A percentile compares a stretch with the other conserved stretches of the same genome.
phyloP scores from a whole-genome alignment of 2,797 vertebrate genomes.

The Carcharodon carcharias region DNA sequence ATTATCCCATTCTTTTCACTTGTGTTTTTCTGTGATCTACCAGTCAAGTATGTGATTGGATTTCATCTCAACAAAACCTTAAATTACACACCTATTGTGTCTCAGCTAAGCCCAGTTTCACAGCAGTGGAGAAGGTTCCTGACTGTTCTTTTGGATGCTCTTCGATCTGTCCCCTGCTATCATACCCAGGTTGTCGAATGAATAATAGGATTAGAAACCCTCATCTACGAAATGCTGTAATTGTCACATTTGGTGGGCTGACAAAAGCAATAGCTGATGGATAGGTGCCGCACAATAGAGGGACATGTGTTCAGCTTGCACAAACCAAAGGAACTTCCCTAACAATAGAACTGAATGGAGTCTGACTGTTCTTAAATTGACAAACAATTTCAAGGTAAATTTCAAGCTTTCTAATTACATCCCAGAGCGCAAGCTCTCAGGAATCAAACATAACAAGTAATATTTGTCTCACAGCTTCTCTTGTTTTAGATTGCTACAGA shows the following conservation, averaged over 20 bases:
- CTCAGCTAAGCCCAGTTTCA: slow-evolving; percentile 81
- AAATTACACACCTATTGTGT: slow-evolving; percentile 99
- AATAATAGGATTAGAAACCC: slow-evolving; percentile 87
- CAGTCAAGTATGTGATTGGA: slow-evolving; percentile 99
- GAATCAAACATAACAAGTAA: slow-evolving; percentile 29
- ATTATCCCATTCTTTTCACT: slow-evolving; percentile 73
- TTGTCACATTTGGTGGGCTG: slow-evolving; percentile 63
- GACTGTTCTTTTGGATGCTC: slow-evolving; percentile 68
- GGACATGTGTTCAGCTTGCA: slow-evolving; percentile 49
- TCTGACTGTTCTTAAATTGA: slow-evolving; percentile 37
- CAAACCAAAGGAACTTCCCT: slow-evolving; percentile 43
- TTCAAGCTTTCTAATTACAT: slow-evolving; percentile 35
- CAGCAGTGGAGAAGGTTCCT: slow-evolving; percentile 69
- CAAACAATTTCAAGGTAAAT: slow-evolving; percentile 39
- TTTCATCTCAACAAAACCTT: slow-evolving; percentile 98
- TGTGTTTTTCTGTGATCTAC: slow-evolving; percentile 88
- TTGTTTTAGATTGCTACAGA: slow-evolving; percentile 37
- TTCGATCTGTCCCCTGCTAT: slow-evolving; percentile 69
- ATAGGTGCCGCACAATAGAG: slow-evolving; percentile 51
- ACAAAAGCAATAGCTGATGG: slow-evolving; percentile 58
- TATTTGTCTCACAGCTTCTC: slow-evolving; percentile 31
- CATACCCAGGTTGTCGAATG: slow-evolving; percentile 75
- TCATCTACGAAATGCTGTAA: slow-evolving; percentile 69
- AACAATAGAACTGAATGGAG: slow-evolving; percentile 31
- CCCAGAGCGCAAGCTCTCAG: slow-evolving; percentile 18